These are phyloP conservation scores for Lapara coniferarum DNA, from an alignment of 2,888 invertebrate genomes.

Conservation along the genomic window DNA sequence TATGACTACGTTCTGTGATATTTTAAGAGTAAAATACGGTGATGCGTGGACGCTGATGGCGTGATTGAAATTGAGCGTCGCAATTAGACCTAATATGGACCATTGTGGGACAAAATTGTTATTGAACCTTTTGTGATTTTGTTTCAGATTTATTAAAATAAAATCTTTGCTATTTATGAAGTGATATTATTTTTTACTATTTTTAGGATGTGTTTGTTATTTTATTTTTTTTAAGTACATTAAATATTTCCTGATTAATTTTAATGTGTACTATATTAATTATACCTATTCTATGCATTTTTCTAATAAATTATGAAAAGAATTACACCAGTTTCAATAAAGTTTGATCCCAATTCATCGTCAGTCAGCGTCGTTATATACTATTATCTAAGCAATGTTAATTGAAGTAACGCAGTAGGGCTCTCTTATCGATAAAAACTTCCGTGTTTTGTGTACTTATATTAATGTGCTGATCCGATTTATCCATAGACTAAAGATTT, in stretches of 20 bases:
- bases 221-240: background rate
- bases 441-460: conserved; percentile 9
- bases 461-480: conserved; percentile 8
- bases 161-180: background rate
- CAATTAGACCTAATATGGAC: conserved; percentile 1
- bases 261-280: too few relatives aligned
- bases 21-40: conserved; percentile 5
- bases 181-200: background rate
- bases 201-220: too few relatives aligned
- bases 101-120: background rate
- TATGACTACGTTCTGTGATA: background rate
- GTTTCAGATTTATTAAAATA: background rate
- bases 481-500: background rate
- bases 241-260: too few relatives aligned
- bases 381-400: conserved; percentile 11
- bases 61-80: background rate
- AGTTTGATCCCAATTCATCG: background rate
- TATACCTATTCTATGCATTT: too few relatives aligned
- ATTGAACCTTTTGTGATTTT: background rate
- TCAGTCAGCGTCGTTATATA: conserved; percentile 5
- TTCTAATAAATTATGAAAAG: background rate
- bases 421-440: conserved; percentile 17
- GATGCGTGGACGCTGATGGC: conserved; percentile 7
- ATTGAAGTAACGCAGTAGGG: conserved; percentile 10
- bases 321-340: background rate